Base-by-base conservation (phyloP, 1,140 invertebrate genomes). In the Contarinia nasturtii region DNA sequence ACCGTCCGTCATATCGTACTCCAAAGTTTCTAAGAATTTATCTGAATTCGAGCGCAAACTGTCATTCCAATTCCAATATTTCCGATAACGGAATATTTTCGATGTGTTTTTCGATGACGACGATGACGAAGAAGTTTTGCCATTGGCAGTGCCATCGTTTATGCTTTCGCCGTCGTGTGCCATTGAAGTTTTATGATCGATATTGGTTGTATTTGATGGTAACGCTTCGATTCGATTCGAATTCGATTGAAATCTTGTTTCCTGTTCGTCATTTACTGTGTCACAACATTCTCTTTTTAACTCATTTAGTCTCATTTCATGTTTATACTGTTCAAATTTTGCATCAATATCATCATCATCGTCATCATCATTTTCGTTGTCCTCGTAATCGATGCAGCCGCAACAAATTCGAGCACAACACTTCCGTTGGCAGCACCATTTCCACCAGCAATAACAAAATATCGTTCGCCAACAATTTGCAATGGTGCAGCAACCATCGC, bases 11-110 rank as follows among this genome's bases (percentile, higher is more conserved):
- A 41, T 27, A 44, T 64, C 59, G 44, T 60, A 56, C 27, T 64
- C 61, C 15, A 64, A 55, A 21, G 61, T 63, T 47, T 63, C 61
- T 7, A 64, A 52, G 45, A 64, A 64, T 22, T 59, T 52, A 51
- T 64, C 61, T 20, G 61, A 63, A 52, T 64, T 64, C 10, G 61
- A 64, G 40, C 59, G 50, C 41, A 63, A 45, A 52, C 61, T 64
- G 18, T 63, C 61, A 40, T 64, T 61, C 61, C 61, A 64, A 33
- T 58, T 60, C 61, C 61, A 64, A 7, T 34, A 48, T 33, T 43
- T 43, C 11, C 18, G 7, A 27, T 27, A 27, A 10, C 27, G 27
- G 27, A 27, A 27, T 27, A 27, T 27, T 27, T 27, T 27, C 27
- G 27, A 27, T 27, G 27, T 27, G 43, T 4, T 48, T 48, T 34